Evolutionary conservation across 35 echinoderm and acorn worm genomes (phyloP), one percentile per base, ranked within the genome.

Genomic region (Lytechinus pictus): DNA sequence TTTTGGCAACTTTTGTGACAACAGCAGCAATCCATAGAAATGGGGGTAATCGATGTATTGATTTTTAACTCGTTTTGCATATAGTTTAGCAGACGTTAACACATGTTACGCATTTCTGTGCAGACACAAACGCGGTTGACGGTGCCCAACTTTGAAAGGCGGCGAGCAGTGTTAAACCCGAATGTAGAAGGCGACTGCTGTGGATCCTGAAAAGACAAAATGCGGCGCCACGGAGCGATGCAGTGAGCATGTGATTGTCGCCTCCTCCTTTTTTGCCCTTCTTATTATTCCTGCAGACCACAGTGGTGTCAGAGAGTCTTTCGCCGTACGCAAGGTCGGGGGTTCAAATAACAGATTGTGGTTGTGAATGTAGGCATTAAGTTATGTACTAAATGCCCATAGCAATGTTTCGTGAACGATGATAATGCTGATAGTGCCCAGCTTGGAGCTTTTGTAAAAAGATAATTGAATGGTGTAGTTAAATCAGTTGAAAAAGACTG

Each of bases 11-110:
- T 79, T 79, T 79, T 79, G 66, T 79, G 66, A 24, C 66, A 79
- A 79, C 66, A 79, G 21, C 66, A 79, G 19, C 21, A n/a, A 79
- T 4, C 66, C 66, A 79, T 79, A 24, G 66, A 79, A 79, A 79
- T 79, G 66, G 66, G 66, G 13, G 66, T 7, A 24, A 79, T 79
- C 66, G 21, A 79, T 79, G 66, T 79, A 79, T 79, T 8, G 66
- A 79, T 79, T 79, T 58, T 79, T n/a, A 79, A 79, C 66, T 79
- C 66, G 66, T 79, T 79, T 79, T 24, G 19, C 66, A 79, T 79
- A 7, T 79, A 24, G 66, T 79, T 79, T 79, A 19, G 66, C 66
- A 79, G 66, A 79, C 21, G 19, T 7, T 24, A 79, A 79, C 66
- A 79, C 66, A 79, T 79, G 66, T 79, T 79, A 79, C 19, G 66